phyloP scores from a whole-genome alignment of 2,797 vertebrate species.

The Phrynocephalus guinanensis region DNA sequence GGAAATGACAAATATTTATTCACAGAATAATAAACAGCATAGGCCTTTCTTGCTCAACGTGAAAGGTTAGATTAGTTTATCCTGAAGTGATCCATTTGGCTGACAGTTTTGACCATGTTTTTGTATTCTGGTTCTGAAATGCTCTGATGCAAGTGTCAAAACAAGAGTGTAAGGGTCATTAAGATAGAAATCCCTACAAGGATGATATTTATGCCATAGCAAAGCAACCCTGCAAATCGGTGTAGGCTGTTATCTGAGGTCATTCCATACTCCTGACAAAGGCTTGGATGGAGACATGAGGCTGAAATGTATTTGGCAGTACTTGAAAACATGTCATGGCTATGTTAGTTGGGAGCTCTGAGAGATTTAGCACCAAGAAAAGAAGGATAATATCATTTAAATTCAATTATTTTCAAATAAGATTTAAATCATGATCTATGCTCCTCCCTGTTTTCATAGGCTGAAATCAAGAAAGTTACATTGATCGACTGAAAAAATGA shows the following conservation, averaged over 20 bases:
- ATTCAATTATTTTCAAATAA: no score
- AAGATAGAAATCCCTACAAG: neutral
- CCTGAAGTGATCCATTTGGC: neutral
- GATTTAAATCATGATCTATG: no score
- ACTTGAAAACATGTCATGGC: no score
- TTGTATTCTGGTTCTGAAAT: slow-evolving; percentile 1
- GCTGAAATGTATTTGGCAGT: no score
- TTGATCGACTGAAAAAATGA: no score
- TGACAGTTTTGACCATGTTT: slow-evolving; percentile 17
- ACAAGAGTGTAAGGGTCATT: neutral
- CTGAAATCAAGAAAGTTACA: no score
- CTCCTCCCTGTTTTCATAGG: no score
- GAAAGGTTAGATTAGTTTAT: slow-evolving; percentile 20
- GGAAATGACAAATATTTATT: slow-evolving; percentile 13
- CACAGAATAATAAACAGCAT: neutral
- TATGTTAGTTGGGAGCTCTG: no score
- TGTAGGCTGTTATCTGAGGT: neutral
- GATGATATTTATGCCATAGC: neutral
- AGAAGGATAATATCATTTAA: no score
- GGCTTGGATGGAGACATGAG: neutral
- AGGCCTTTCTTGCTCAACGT: slow-evolving; percentile 11
- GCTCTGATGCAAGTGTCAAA: neutral
- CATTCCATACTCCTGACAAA: neutral
- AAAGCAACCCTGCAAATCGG: neutral
- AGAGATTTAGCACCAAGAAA: no score